These are phyloP conservation scores for Peucedramus taeniatus DNA, from an alignment of 2,113 vertebrate genomes.

Conservation along the genomic window DNA sequence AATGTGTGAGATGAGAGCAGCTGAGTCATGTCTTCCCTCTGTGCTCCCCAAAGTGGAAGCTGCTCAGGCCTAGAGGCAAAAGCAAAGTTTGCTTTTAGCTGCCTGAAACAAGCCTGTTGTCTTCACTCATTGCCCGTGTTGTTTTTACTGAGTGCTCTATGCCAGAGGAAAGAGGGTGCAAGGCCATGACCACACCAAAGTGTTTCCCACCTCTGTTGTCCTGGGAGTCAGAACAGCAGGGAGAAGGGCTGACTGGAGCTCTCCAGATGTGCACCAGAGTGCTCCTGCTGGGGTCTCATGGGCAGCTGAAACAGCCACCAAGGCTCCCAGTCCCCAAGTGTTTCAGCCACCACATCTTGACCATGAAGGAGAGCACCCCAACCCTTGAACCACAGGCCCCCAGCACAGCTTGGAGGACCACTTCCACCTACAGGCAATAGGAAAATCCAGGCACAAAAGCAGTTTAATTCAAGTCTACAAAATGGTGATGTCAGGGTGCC, in stretches of 20 bases:
- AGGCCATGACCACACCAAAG: neutral
- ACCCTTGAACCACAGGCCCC: neutral
- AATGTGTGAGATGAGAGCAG: neutral
- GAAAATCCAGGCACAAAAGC: neutral
- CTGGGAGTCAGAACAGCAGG: neutral
- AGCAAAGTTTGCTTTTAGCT: neutral
- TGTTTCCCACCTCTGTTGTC: neutral
- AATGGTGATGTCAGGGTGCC: neutral
- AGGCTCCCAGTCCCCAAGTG: neutral
- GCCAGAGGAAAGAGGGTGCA: neutral
- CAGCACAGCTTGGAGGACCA: neutral
- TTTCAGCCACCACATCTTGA: neutral
- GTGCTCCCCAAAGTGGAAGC: neutral
- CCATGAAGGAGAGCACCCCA: neutral
- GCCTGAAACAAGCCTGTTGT: neutral
- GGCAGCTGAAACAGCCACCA: rapidly evolving
- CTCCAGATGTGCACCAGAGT: neutral
- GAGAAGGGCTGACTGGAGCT: neutral
- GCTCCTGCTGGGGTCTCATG: rapidly evolving
- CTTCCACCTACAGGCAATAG: neutral
- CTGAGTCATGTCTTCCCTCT: neutral
- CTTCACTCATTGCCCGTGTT: rapidly evolving
- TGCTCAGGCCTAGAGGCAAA: neutral
- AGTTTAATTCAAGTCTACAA: neutral
- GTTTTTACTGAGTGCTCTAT: neutral